A percentile compares a stretch with the other conserved stretches of the same genome.
These are phyloP conservation scores for Chanos chanos DNA, from an alignment of 2,797 vertebrate species.

Conservation along the genomic window DNA sequence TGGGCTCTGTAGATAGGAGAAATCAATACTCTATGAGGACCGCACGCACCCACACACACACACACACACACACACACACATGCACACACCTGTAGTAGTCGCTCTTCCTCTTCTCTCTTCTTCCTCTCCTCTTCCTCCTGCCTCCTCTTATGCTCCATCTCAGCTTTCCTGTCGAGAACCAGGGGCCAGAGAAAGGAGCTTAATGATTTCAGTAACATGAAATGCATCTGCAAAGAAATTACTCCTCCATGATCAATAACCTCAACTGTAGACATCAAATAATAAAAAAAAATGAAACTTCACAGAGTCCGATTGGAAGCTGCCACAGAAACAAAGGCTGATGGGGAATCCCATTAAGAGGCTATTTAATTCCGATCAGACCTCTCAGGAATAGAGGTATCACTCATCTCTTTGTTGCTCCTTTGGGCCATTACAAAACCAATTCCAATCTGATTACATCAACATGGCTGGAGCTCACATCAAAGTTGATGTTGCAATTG, in stretches of 20 bases:
- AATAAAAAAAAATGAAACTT: slow-evolving; percentile 11
- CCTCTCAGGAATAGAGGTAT: background rate
- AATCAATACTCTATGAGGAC: slow-evolving; percentile 20
- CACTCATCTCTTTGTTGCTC: background rate
- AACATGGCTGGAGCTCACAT: too few relatives aligned
- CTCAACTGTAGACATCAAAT: too few relatives aligned
- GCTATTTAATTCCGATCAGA: background rate
- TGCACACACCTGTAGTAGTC: slow-evolving; percentile 79
- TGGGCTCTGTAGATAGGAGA: slow-evolving; percentile 5
- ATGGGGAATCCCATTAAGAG: background rate
- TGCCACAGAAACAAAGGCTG: slow-evolving; percentile 5
- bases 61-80: slow-evolving; percentile 1
- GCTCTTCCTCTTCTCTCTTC: slow-evolving; percentile 88
- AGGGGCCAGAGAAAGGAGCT: background rate
- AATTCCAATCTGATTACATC: too few relatives aligned
- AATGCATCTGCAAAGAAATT: background rate
- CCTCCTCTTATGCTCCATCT: slow-evolving; percentile 95
- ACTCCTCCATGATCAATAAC: slow-evolving; percentile 19
- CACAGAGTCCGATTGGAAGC: slow-evolving; percentile 9
- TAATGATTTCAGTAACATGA: too few relatives aligned
- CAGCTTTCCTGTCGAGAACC: slow-evolving; percentile 79
- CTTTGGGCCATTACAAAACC: too few relatives aligned
- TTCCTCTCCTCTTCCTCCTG: slow-evolving; percentile 93
- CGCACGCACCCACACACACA: slow-evolving; percentile 10
- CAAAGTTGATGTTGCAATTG: too few relatives aligned